A percentile compares a stretch with the other conserved stretches of the same genome.
Evolutionary conservation across 1,140 invertebrate genomes (phyloP).

Genomic region (Drosophila pallidifrons): DNA sequence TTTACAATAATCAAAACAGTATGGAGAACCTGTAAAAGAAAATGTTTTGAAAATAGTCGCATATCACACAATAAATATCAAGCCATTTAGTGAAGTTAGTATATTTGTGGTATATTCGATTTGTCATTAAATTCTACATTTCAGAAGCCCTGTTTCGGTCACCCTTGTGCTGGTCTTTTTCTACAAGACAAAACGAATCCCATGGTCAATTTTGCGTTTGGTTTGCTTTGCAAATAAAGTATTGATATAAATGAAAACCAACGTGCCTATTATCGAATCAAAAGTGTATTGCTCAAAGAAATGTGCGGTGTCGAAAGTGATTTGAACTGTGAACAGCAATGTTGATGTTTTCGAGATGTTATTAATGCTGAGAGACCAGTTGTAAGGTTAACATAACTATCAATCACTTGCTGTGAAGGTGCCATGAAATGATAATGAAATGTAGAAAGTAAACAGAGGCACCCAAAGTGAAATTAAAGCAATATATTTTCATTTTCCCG

Average conservation of each 20-base stretch:
- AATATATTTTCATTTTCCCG: conserved; percentile 33
- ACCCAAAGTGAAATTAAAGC: conserved; percentile 43
- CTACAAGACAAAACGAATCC: conserved; percentile 25
- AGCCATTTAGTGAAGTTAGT: no score
- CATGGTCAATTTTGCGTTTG: conserved; percentile 41
- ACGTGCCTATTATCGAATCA: conserved; percentile 23
- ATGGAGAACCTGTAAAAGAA: no score
- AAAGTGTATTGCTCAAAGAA: not conserved
- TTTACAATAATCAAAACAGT: no score
- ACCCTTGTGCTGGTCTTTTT: conserved; percentile 19
- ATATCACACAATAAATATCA: no score
- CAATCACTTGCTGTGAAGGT: conserved; percentile 39
- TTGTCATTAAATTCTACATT: no score
- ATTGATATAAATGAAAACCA: conserved; percentile 33
- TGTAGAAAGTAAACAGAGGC: conserved; percentile 48
- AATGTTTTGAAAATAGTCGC: no score
- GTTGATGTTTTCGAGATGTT: conserved; percentile 16
- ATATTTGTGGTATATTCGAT: no score
- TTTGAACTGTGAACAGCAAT: conserved; percentile 3
- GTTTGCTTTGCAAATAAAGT: conserved; percentile 31
- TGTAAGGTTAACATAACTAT: conserved; percentile 29
- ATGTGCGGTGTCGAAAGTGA: conserved; percentile 5
- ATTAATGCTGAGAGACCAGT: conserved; percentile 19
- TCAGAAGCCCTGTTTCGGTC: no score
- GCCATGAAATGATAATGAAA: conserved; percentile 35